Percentiles rank a stretch among this genome's conserved stretches.
These are phyloP conservation scores for Fringilla coelebs DNA, from an alignment of 2,797 vertebrate genomes.

Conservation along the genomic window DNA sequence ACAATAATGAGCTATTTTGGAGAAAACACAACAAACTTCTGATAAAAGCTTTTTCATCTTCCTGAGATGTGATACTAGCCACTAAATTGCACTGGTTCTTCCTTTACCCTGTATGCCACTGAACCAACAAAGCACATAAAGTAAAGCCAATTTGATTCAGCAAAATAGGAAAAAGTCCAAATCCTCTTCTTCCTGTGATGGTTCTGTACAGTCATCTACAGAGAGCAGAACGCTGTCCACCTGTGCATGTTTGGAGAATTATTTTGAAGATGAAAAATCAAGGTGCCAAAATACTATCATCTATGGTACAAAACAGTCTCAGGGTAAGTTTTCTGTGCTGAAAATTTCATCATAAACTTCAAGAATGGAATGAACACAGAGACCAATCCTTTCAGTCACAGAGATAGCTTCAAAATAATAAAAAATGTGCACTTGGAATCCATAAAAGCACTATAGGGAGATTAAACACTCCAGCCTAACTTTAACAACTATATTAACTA, in stretches of 20 bases:
- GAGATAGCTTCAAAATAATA: not conserved
- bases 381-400: not conserved
- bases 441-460: not conserved
- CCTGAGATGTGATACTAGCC: not conserved
- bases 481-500: not conserved
- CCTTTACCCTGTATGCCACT: not conserved
- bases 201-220: not conserved
- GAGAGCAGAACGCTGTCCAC: not conserved
- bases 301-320: not conserved
- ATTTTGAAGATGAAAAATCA: conserved; percentile 20
- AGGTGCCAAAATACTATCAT: not conserved
- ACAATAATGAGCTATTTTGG: not conserved
- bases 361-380: not conserved
- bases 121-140: not conserved
- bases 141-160: not conserved
- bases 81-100: not conserved
- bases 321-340: not conserved
- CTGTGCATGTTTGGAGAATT: not conserved
- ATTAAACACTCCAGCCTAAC: not conserved
- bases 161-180: not conserved
- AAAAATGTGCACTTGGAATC: not conserved
- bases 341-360: conserved; percentile 8
- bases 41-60: not conserved
- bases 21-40: not conserved
- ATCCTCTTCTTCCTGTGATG: not conserved